Base-by-base conservation (phyloP, 1,140 invertebrate species). In the Drosophila grimshawi region DNA sequence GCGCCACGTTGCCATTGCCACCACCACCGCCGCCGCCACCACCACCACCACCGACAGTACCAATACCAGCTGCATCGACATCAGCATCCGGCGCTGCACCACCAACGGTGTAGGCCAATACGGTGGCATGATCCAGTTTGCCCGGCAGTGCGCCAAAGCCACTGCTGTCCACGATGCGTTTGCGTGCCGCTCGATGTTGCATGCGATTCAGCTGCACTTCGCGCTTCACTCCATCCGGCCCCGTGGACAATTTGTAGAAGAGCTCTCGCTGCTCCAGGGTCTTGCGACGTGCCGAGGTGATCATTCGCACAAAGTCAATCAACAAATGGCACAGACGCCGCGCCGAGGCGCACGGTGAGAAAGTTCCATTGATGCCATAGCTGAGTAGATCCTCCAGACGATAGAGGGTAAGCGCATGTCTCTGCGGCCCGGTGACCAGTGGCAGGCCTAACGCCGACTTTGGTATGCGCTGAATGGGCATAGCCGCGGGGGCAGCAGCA, bases 51-150 rank as follows among this genome's bases (percentile, higher is more conserved):
- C 19, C 19, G 19, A 19, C 19, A 19, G 19, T 19, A 19, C 37
- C 56, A 10, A 32, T 51, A 8, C 27, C 29, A n/a, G 53, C 4
- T 35, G 33, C 30, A 5, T 66, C 59, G 1, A 43, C 64, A 59
- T 51, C 65, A 10, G 35, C 5, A 4, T 59, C 51, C 10, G 11
- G 5, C 29, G 35, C 7, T 39, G 57, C 64, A 19, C 79, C 78
- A 4, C 95, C 95, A 27, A 97, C 95, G 77, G 95, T 95, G 82
- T 96, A 97, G 0, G 97, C 97, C 48, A 97, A 96, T 19, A 97
- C 95, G 5, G 96, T 96, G 19, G 97, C 97, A 92, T 98, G 97
- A 93, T 98, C 98, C 62, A 98, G 93, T 93, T 98, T 98, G n/a
- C 98, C 97, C 2, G 97, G 97, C 69, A 98, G 51, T 0, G 85